Evolutionary conservation across 2,113 vertebrate genomes (phyloP).

Genomic region (Carollia perspicillata): DNA sequence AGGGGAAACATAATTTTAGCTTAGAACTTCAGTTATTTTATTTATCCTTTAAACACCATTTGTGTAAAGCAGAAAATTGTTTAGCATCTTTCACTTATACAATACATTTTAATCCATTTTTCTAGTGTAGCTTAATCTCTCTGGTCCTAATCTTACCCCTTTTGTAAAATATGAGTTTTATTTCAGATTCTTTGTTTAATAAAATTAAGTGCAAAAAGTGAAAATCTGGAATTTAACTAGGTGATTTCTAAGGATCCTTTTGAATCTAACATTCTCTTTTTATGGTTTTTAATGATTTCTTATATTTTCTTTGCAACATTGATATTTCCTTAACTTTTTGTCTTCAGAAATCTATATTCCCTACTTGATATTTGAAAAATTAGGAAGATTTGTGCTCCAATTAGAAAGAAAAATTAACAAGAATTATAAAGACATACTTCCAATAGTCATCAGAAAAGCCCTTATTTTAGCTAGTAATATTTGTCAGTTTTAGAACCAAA

Average conservation of each 20-base stretch:
- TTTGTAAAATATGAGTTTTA: constrained; percentile 16
- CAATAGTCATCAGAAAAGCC: not conserved
- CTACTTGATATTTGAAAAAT: constrained; percentile 22
- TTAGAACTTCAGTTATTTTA: not conserved
- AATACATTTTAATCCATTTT: not conserved
- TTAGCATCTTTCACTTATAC: not conserved
- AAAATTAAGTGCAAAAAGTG: not conserved
- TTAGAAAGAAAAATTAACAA: not conserved
- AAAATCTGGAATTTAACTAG: not conserved
- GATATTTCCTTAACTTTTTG: not conserved
- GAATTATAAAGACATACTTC: not conserved
- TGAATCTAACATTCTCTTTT: not conserved
- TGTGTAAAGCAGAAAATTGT: not conserved
- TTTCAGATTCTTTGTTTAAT: not conserved
- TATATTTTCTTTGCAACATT: constrained; percentile 5
- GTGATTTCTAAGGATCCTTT: not conserved
- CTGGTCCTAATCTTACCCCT: constrained; percentile 1
- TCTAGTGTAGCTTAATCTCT: not conserved
- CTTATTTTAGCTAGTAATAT: not conserved
- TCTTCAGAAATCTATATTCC: not conserved
- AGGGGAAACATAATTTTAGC: not conserved
- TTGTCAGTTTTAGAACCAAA: constrained; percentile 10
- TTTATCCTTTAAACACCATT: constrained; percentile 18
- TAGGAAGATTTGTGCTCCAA: not conserved
- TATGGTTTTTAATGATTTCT: constrained; percentile 31